Evolutionary conservation across 1,140 invertebrate species (phyloP).

Genomic region (Aphidius ervi): DNA sequence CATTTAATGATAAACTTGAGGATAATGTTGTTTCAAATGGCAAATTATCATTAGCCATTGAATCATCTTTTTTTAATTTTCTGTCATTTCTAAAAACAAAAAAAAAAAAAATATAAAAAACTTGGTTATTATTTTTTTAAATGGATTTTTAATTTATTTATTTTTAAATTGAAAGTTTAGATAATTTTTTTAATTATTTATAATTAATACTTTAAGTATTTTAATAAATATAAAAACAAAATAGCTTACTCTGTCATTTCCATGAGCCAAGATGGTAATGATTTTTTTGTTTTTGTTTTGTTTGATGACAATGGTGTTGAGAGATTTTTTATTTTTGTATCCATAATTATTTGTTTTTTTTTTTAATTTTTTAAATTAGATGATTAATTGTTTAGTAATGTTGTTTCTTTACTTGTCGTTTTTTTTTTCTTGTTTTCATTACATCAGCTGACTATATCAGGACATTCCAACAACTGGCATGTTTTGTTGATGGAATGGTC

Average conservation of each 20-base stretch:
- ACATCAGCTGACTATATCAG: neutral
- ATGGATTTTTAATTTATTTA: too few relatives aligned
- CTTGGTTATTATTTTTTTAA: too few relatives aligned
- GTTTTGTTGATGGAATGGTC: neutral
- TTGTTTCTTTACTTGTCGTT: too few relatives aligned
- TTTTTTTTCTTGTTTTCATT: too few relatives aligned
- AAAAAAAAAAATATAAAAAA: too few relatives aligned
- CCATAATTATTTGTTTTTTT: neutral
- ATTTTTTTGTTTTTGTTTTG: conserved; percentile 4
- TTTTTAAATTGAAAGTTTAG: too few relatives aligned
- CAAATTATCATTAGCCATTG: neutral
- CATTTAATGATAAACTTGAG: neutral
- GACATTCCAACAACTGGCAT: neutral
- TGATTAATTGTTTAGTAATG: too few relatives aligned
- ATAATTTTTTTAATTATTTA: too few relatives aligned
- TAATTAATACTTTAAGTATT: too few relatives aligned
- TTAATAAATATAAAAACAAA: too few relatives aligned
- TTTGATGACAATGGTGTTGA: neutral
- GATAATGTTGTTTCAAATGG: neutral
- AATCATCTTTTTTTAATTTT: conserved; percentile 5
- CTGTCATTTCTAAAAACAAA: conserved; percentile 12
- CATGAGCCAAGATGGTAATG: conserved; percentile 33
- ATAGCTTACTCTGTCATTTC: conserved; percentile 37
- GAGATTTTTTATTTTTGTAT: neutral
- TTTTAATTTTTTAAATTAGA: neutral